A percentile compares a stretch with the other conserved stretches of the same genome.
Conservation (phyloP, 2,888 invertebrate species). For the Masnerella sp. region DNA sequence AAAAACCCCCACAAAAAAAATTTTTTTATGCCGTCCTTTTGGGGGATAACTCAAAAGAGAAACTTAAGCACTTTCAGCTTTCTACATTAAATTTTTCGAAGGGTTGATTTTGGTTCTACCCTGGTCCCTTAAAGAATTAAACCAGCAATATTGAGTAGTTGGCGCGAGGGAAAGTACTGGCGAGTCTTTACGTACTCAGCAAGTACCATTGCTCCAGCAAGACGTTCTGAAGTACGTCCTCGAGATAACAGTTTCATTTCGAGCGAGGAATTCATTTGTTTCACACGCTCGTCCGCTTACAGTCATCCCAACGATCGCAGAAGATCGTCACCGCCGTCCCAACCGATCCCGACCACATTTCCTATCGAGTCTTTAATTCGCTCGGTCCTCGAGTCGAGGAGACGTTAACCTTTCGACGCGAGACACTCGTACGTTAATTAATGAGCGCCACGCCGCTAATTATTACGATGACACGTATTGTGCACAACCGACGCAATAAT, state of each 20-base stretch:
- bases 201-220: conserved; percentile 53
- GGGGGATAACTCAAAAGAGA: too few species aligned
- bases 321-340: conserved; percentile 32
- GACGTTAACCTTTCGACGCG: conserved; percentile 37
- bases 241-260: conserved; percentile 61
- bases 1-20: too few species aligned
- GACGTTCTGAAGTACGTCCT: conserved; percentile 55
- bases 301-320: conserved; percentile 29
- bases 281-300: conserved; percentile 41
- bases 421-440: conserved; percentile 40
- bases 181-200: conserved; percentile 52
- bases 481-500: conserved; percentile 43
- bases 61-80: too few species aligned
- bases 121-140: too few species aligned
- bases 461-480: conserved; percentile 50
- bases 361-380: conserved; percentile 17
- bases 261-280: conserved; percentile 58
- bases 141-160: conserved; percentile 57
- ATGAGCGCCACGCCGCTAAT: conserved; percentile 28
- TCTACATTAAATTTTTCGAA: too few species aligned
- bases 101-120: too few species aligned
- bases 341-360: conserved; percentile 13
- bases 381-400: conserved; percentile 1
- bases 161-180: conserved; percentile 48
- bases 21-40: too few species aligned